These are phyloP conservation scores for Lichenostomus cassidix DNA, from an alignment of 2,113 vertebrate genomes.

Conservation along the genomic window DNA sequence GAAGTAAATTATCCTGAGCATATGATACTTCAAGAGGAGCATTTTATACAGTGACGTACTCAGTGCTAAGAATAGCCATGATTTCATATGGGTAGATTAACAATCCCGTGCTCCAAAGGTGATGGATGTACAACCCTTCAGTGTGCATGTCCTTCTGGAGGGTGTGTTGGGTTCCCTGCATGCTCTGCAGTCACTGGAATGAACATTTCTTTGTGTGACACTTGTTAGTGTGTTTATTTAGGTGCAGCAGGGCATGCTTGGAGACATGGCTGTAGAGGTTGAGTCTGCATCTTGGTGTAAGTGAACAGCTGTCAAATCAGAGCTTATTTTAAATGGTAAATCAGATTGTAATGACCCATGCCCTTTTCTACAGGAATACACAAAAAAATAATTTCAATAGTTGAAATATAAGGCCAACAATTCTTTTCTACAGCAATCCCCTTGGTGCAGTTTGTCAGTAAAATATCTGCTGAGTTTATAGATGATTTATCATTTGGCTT, in stretches of 20 bases:
- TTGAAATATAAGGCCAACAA: not conserved
- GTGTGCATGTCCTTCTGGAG: not conserved
- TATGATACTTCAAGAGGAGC: slow-evolving; percentile 5
- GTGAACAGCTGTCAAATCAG: not conserved
- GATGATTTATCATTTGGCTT: not conserved
- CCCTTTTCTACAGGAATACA: not conserved
- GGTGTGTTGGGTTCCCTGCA: not conserved
- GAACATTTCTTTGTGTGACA: not conserved
- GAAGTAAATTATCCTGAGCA: not conserved
- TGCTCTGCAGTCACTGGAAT: not conserved
- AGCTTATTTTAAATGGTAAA: not conserved
- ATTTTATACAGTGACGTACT: not conserved
- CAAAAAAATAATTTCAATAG: not conserved
- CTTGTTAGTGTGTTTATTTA: not conserved
- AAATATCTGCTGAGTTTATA: not conserved
- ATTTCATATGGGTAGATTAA: not conserved
- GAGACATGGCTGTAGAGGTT: not conserved
- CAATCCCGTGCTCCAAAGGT: not conserved
- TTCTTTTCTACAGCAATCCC: not conserved
- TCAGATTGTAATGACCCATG: not conserved
- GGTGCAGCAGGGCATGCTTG: not conserved
- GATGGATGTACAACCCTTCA: not conserved
- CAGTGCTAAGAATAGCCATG: slow-evolving; percentile 8
- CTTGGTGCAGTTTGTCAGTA: not conserved
- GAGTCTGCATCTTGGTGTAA: not conserved